Evolutionary conservation across 2,113 vertebrate genomes (phyloP), one percentile per base, ranked within the genome.

Genomic region (Poeciliopsis retropinna): DNA sequence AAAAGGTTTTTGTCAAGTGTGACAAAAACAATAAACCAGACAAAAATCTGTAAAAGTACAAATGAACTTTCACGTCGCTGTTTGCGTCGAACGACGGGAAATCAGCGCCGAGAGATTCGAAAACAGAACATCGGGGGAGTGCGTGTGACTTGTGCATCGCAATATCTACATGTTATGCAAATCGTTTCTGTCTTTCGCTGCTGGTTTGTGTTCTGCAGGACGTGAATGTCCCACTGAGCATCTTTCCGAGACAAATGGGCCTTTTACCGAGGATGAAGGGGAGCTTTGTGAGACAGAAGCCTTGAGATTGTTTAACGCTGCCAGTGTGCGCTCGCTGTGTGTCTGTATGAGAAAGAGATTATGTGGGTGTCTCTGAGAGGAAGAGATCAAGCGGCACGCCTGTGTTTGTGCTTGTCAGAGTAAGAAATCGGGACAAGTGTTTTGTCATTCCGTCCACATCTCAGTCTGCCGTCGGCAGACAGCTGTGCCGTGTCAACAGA

Each of bases 281-380:
- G 44, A 76, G 84, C 91, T 89, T 92, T 94, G 92, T 93, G 71
- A 87, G 78, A 88, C 71, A 82, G 85, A 91, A 87, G 84, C 80
- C 29, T 78, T 68, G 67, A 76, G 81, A 93, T 89, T 91, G 92
- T 92, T 92, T 37, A 9, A 66, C 63, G 66, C 54, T 31, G 67
- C 51, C 39, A 69, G 70, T 73, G 75, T 78, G 75, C 81, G 63
- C 76, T 66, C 82, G 73, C 64, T 64, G 67, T 25, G 63, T 5
- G 28, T 31, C 34, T 65, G 80, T 71, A 70, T 37, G 28, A 63
- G 72, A 51, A 51, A 64, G 69, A 39, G 69, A 81, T 75, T 80
- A 83, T 86, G 73, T 70, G 81, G 83, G 80, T 74, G 10, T 73
- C 72, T 88, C 77, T 84, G 69, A 76, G 68, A 84, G 10, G 34